Evolutionary conservation across 2,113 vertebrate species (phyloP), one percentile per base, ranked within the genome.

Genomic region (Pagrus major): DNA sequence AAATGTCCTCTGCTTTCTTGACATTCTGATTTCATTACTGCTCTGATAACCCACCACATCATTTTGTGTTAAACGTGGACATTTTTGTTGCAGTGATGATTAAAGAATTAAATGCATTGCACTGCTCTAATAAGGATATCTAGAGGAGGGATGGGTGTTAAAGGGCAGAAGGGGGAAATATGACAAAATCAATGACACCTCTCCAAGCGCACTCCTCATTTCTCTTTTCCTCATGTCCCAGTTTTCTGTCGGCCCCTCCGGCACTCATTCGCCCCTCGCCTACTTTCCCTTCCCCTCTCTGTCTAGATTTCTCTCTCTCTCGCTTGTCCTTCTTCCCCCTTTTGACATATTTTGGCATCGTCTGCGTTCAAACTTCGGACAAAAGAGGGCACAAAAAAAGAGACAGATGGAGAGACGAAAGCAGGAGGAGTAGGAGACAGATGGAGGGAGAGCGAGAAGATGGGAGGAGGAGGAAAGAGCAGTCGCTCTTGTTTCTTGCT

Each of bases 321-420:
- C 61, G 68, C 52, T 80, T 44, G 68, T 75, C 80, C 67, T 73
- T 73, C 77, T 54, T 44, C 47, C 55, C 60, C 49, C 65, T 81
- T 80, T 88, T 86, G 76, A 83, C 79, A 92, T 78, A 75, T 90
- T 89, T 86, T 81, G 71, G 85, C 83, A 84, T 85, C 11, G 21
- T 68, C 65, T 69, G 68, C 47, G 18, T 89, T 81, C 65, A 81
- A 88, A 88, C 83, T 90, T 89, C 73, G 76, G 80, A 89, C 84
- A 88, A 92, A 90, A 86, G 89, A 92, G 90, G 88, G 70, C 89
- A 86, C 41, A 35, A 56, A 86, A 79, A 81, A 87, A 76, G 82
- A 89, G 85, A 91, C 89, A 93, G 89, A 93, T 90, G 89, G 89
- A 89, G 88, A 85, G 74, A 92, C 23, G 80, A 87, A 81, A 80